Evolutionary conservation across 2,797 vertebrate genomes (phyloP), one percentile per base, ranked within the genome.

Genomic region (Lophotriccus pileatus): DNA sequence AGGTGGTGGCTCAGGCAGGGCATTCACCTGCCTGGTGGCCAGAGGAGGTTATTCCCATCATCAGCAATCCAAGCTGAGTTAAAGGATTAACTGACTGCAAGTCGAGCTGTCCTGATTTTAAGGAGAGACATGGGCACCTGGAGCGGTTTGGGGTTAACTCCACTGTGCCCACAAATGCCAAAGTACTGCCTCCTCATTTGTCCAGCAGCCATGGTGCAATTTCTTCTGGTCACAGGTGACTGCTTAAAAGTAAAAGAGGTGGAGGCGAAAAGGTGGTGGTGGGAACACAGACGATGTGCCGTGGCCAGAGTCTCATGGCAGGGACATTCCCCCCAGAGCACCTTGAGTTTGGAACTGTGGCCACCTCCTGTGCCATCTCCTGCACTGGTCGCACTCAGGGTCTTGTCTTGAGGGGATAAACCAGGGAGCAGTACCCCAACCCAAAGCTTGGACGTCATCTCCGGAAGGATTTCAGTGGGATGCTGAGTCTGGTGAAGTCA

Each of bases 211-310:
- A 49, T 0, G 0, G 78, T 13, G 41, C 64, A 39, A 53, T n/a
- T 92, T 34, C 84, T 96, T 37, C 87, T 87, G 75, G 94, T 94
- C 92, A 96, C 91, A 74, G 89, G 52, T 91, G 95, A 87, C 47
- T 0, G 69, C 77, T 46, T 88, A 30, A 93, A 94, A 93, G 94
- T 47, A 94, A 94, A 95, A 77, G 91, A 68, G n/a, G 3, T 2
- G 3, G 24, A 23, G 53, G 46, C 2, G 2, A 73, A 86, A 78
- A 86, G 66, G 52, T 21, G 21, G 22, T 7, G n/a, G 14, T 28
- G 55, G 67, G 62, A 41, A 70, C 6, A 3, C 34, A 78, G 83
- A 63, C 46, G 37, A 52, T 55, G 27, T 82, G 62, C 25, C 0
- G 0, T 1, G 6, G 74, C 24, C 1, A 1, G 47, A 41, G 49